Percentiles rank a stretch among this genome's conserved stretches.
Conservation (phyloP, 2,797 vertebrate genomes). For the Sebastes taczanowskii region DNA sequence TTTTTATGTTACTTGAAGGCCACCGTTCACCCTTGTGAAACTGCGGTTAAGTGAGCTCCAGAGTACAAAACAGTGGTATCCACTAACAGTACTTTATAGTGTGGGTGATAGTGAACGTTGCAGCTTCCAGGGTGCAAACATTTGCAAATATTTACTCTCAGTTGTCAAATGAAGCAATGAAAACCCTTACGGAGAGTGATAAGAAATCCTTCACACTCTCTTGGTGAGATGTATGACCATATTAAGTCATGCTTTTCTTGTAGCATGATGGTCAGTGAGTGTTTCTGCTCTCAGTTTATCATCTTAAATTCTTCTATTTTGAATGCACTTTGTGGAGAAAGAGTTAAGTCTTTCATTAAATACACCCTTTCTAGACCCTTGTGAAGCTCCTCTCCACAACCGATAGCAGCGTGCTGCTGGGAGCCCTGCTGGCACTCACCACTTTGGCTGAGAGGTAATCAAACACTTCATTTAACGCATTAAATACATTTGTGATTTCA, state of each 20-base stretch:
- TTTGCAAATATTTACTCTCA: neutral
- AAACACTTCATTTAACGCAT: neutral
- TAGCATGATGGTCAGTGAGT: neutral
- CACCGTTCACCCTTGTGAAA: too few relatives aligned
- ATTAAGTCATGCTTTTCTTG: neutral
- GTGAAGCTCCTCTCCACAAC: slow-evolving; percentile 86
- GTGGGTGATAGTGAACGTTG: neutral
- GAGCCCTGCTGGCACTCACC: slow-evolving; percentile 87
- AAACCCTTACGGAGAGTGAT: neutral
- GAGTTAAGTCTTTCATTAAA: neutral
- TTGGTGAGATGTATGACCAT: neutral
- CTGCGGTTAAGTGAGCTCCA: too few relatives aligned
- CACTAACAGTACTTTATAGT: neutral
- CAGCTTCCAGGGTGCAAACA: neutral
- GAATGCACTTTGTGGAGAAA: neutral
- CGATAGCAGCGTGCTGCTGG: slow-evolving; percentile 87
- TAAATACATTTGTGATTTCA: neutral
- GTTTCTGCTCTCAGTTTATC: neutral
- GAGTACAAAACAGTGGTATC: too few relatives aligned
- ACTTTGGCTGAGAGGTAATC: slow-evolving; percentile 88
- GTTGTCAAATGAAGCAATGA: neutral
- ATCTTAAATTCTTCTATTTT: neutral
- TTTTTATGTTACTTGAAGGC: too few relatives aligned
- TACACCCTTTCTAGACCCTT: slow-evolving; percentile 80
- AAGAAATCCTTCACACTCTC: neutral